Percentiles rank a stretch among this genome's conserved stretches.
Conservation (phyloP, 2,113 vertebrate species). For the Bubo blakistoni region DNA sequence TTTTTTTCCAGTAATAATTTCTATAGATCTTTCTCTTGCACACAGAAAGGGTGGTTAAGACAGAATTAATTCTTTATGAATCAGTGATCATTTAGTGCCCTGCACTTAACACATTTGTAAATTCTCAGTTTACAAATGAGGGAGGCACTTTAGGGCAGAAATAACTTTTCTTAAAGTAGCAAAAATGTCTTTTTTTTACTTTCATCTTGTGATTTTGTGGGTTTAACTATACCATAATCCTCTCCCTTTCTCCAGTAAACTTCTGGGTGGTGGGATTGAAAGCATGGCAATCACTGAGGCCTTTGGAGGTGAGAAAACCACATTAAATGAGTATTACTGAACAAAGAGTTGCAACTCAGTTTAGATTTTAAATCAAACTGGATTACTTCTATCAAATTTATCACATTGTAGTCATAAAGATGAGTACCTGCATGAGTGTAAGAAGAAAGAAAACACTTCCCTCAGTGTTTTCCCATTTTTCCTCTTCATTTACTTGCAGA, state of each 20-base stretch:
- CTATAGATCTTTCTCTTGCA: neutral
- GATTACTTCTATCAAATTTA: neutral
- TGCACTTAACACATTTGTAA: neutral
- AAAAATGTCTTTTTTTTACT: neutral
- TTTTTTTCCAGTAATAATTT: neutral
- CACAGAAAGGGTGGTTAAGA: neutral
- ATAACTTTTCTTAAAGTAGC: neutral
- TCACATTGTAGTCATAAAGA: neutral
- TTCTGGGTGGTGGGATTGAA: slow-evolving; percentile 94
- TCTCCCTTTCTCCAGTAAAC: slow-evolving; percentile 83
- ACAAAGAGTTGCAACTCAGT: neutral
- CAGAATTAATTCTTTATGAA: neutral
- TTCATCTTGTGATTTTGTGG: neutral
- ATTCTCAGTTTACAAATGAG: neutral
- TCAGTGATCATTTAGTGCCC: neutral
- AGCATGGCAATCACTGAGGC: slow-evolving; percentile 99
- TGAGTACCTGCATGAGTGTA: neutral
- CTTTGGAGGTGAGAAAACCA: slow-evolving; percentile 88
- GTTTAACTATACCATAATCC: neutral
- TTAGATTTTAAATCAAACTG: neutral
- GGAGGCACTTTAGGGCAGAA: neutral
- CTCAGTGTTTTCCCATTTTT: neutral
- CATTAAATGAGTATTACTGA: neutral
- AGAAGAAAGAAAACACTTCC: neutral
- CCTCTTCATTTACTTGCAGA: neutral